Base-by-base conservation (phyloP, 2,113 vertebrate genomes). In the Ploceus nigricollis region DNA sequence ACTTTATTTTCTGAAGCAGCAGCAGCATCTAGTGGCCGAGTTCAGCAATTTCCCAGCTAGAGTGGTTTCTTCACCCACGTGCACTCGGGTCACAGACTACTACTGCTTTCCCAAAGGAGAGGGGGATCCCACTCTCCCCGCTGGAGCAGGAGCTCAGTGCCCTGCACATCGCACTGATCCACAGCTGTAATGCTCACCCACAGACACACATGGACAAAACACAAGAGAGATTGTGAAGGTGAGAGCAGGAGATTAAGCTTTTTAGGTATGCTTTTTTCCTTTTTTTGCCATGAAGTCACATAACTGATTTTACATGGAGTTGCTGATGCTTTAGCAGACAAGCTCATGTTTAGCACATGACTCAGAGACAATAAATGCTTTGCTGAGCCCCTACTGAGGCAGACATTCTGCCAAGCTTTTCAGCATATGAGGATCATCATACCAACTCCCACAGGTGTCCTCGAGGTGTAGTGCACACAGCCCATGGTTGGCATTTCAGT, bases 391-490 rank as follows among this genome's bases (percentile, higher is more conserved):
- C 45, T 58, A 30, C 6, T 8, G 44, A 87, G 25, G 31, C 31
- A 82, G 50, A 44, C 28, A 17, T 15, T 15, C 48, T 63, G 58
- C 27, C 58, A 58, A 82, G 50, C 20, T 83, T 42, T 37, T 22
- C 40, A 48, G 54, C 1, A 1, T 16, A 25, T 60, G 30, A 15
- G 23, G 33, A 77, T 21, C 51, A 75, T 87, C 98, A 97, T 98
- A 99, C 99, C 99, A 20, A 99, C 98, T 94, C 99, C 99, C 94
- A 99, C 98, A 0, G 99, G 99, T 37, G 96, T 91, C 87, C 99
- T 98, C 13, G 98, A 84, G 1, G 99, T 99, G 96, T 99, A 99
- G 97, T 98, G 98, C 94, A 99, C 44, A n/a, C 98, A 99, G 95
- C 97, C 98, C 96, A 98, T 6, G 84, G 98, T 84, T 82, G 99